phyloP scores from a whole-genome alignment of 2,888 invertebrate genomes.

The Drosophila lutescens region DNA sequence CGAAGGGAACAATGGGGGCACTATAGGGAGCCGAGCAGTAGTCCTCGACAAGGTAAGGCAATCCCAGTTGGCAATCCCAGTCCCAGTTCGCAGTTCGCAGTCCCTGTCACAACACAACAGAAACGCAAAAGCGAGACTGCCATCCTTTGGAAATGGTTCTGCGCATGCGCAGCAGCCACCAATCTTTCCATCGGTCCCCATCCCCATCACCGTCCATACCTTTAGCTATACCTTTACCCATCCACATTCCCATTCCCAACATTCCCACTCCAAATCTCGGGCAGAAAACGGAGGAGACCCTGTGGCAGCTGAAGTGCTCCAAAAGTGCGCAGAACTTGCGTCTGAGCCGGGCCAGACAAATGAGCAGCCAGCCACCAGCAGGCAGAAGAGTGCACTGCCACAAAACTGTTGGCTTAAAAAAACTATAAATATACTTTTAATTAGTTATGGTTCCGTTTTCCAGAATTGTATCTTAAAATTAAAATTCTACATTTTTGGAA shows the following conservation, averaged over 20 bases:
- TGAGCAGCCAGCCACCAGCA: slow-evolving; percentile 62
- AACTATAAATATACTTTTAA: too few species aligned
- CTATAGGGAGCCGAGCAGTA: slow-evolving; percentile 41
- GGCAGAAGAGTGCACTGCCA: slow-evolving; percentile 24
- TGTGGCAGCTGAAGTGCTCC: slow-evolving; percentile 76
- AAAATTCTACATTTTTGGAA: too few species aligned
- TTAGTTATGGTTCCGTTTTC: too few species aligned
- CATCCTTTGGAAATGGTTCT: slow-evolving; percentile 60
- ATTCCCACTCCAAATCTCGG: slow-evolving; percentile 36
- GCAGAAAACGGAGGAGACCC: slow-evolving; percentile 38
- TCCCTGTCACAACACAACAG: slow-evolving; percentile 54
- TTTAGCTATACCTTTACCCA: neutral
- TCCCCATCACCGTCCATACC: neutral
- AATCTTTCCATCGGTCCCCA: slow-evolving; percentile 9
- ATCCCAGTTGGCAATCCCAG: slow-evolving; percentile 44
- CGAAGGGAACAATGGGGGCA: slow-evolving; percentile 36
- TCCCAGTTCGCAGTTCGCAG: slow-evolving; percentile 30
- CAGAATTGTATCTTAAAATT: too few species aligned
- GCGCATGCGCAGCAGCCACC: slow-evolving; percentile 57
- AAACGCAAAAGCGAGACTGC: slow-evolving; percentile 25
- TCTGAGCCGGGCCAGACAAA: slow-evolving; percentile 75
- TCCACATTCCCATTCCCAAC: slow-evolving; percentile 24
- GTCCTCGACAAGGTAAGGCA: slow-evolving; percentile 52
- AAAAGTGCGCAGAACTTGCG: slow-evolving; percentile 78
- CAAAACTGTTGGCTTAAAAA: neutral